Evolutionary conservation across 2,113 vertebrate species (phyloP).

Genomic region (Columba janthina): DNA sequence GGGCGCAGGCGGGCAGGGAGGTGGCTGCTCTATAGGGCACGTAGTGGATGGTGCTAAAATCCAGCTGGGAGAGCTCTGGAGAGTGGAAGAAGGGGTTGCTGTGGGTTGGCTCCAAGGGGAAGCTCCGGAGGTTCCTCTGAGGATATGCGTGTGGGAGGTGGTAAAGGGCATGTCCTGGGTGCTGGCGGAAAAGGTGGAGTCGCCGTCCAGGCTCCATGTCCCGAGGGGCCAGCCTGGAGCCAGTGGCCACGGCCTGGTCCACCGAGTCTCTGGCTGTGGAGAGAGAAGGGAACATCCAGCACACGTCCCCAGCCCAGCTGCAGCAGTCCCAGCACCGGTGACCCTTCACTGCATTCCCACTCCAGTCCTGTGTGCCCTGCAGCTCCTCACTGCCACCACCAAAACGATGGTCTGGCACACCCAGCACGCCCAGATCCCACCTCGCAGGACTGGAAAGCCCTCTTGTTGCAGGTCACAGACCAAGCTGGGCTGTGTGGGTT

Average conservation of each 20-base stretch:
- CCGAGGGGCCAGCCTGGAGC: slow-evolving; percentile 39
- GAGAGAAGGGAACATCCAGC: background rate
- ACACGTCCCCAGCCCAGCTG: background rate
- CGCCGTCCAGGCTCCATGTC: slow-evolving; percentile 80
- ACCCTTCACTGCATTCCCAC: background rate
- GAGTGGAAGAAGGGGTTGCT: slow-evolving; percentile 80
- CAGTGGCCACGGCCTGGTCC: background rate
- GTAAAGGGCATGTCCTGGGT: slow-evolving; percentile 82
- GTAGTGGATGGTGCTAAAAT: slow-evolving; percentile 79
- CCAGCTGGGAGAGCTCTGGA: slow-evolving; percentile 76
- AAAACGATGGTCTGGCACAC: background rate
- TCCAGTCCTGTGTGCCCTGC: accelerated
- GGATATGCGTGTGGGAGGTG: slow-evolving; percentile 70
- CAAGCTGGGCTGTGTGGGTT: accelerated
- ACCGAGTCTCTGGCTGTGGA: slow-evolving; percentile 66
- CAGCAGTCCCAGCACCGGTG: accelerated
- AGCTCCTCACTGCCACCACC: background rate
- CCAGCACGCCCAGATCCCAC: background rate
- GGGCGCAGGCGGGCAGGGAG: slow-evolving; percentile 65
- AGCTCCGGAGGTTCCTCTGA: slow-evolving; percentile 77
- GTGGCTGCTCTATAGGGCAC: slow-evolving; percentile 74
- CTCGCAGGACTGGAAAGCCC: background rate
- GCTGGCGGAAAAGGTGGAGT: slow-evolving; percentile 86
- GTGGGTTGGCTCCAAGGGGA: slow-evolving; percentile 74
- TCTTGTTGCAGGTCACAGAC: background rate